Evolutionary conservation across 2,888 invertebrate species (phyloP).

Genomic region (Plebejus argus): DNA sequence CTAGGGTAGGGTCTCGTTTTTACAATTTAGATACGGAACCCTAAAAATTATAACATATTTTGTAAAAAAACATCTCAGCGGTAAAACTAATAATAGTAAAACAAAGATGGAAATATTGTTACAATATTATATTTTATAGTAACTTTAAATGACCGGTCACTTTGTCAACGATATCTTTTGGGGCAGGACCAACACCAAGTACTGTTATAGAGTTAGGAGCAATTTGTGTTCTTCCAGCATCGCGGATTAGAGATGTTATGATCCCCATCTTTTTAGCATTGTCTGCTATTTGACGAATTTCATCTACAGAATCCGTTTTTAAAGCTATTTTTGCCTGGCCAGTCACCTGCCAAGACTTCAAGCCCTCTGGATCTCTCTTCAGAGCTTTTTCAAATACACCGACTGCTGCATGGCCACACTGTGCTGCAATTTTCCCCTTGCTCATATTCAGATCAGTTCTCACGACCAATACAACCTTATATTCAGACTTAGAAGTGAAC

Average conservation of each 20-base stretch:
- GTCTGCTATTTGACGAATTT: conserved; percentile 84
- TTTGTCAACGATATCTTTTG: conserved; percentile 86
- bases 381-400: conserved; percentile 89
- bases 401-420: conserved; percentile 97
- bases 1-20: too few relatives aligned
- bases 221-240: conserved; percentile 97
- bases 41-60: too few relatives aligned
- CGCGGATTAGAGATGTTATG: conserved; percentile 87
- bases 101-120: neutral
- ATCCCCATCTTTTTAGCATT: conserved; percentile 86
- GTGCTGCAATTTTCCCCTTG: conserved; percentile 96
- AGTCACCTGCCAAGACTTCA: conserved; percentile 80
- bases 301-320: conserved; percentile 88
- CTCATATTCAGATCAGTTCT: conserved; percentile 96
- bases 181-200: conserved; percentile 95
- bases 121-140: conserved; percentile 70
- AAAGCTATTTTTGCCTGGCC: conserved; percentile 95
- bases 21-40: too few relatives aligned
- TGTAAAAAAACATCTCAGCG: too few relatives aligned
- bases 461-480: conserved; percentile 92
- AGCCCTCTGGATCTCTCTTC: conserved; percentile 80
- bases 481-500: conserved; percentile 77
- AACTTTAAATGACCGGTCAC: conserved; percentile 94
- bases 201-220: conserved; percentile 94
- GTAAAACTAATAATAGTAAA: neutral